These are phyloP conservation scores for Enteromius fasciolatus DNA, from an alignment of 2,797 vertebrate genomes.

Conservation along the genomic window DNA sequence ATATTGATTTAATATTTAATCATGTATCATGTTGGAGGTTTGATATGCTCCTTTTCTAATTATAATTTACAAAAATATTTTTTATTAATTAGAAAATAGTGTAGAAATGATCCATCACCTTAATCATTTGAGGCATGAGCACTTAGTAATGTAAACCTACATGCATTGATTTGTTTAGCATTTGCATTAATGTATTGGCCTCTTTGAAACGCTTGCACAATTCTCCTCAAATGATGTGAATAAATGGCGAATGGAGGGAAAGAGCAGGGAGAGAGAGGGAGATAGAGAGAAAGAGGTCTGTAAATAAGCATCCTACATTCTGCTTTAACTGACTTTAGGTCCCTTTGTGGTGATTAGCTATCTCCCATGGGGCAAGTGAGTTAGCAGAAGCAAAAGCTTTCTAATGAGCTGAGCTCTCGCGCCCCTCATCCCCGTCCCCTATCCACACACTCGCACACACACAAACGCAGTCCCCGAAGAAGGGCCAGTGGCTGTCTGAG, in stretches of 20 bases:
- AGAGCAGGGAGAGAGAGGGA: slow-evolving; percentile 27
- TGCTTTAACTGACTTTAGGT: slow-evolving; percentile 70
- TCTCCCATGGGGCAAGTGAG: slow-evolving; percentile 70
- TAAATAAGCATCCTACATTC: slow-evolving; percentile 64
- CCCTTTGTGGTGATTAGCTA: slow-evolving; percentile 75
- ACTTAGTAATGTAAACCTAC: background rate
- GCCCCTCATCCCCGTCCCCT: slow-evolving; percentile 53
- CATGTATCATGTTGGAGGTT: background rate
- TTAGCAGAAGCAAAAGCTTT: slow-evolving; percentile 79
- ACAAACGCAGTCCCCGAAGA: slow-evolving; percentile 58
- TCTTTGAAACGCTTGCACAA: background rate
- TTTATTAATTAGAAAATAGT: background rate
- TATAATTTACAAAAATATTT: background rate
- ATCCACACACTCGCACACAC: slow-evolving; percentile 51
- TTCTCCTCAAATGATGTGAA: slow-evolving; percentile 22
- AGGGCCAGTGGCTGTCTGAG: slow-evolving; percentile 66
- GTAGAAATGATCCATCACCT: background rate
- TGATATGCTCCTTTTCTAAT: background rate
- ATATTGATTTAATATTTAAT: background rate
- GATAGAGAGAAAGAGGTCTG: slow-evolving; percentile 52
- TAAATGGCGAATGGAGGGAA: slow-evolving; percentile 33
- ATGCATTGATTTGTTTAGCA: slow-evolving; percentile 40
- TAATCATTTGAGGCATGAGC: background rate
- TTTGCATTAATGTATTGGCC: slow-evolving; percentile 37
- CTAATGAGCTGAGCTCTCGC: slow-evolving; percentile 79